A percentile compares a stretch with the other conserved stretches of the same genome.
phyloP scores from a whole-genome alignment of 2,888 invertebrate species.

The Meiosimyza decipiens region DNA sequence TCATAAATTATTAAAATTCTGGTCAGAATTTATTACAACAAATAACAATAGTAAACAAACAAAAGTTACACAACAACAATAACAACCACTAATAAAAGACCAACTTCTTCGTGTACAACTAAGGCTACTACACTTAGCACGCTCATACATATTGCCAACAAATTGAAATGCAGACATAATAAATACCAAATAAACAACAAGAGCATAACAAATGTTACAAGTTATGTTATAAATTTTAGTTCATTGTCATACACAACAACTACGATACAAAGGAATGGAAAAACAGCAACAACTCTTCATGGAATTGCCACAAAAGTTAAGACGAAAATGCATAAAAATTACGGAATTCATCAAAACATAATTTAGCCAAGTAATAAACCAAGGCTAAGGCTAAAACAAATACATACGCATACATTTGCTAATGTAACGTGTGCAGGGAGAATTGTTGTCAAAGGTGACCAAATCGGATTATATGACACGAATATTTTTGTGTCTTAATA shows the following conservation, averaged over 20 bases:
- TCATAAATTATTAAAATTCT: conserved; percentile 30
- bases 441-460: no score
- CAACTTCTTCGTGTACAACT: no score
- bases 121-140: no score
- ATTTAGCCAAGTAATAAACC: conserved; percentile 33
- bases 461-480: not conserved
- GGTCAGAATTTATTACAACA: conserved; percentile 30
- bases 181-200: not conserved
- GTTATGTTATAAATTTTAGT: conserved; percentile 12
- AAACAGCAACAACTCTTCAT: conserved; percentile 8
- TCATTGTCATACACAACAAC: conserved; percentile 12
- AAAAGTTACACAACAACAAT: conserved; percentile 1
- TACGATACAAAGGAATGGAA: conserved; percentile 22
- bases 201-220: conserved; percentile 1
- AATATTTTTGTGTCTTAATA: no score
- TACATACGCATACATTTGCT: not conserved
- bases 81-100: not conserved
- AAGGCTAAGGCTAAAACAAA: conserved; percentile 39
- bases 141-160: not conserved
- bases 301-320: not conserved
- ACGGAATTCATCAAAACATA: conserved; percentile 32
- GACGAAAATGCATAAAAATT: conserved; percentile 12
- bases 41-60: conserved; percentile 1
- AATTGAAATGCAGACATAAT: conserved; percentile 1
- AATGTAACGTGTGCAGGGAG: not conserved